A percentile compares a stretch with the other conserved stretches of the same genome.
phyloP scores from a whole-genome alignment of 1,140 invertebrate genomes.

The Stratiolaelaps scimitus region DNA sequence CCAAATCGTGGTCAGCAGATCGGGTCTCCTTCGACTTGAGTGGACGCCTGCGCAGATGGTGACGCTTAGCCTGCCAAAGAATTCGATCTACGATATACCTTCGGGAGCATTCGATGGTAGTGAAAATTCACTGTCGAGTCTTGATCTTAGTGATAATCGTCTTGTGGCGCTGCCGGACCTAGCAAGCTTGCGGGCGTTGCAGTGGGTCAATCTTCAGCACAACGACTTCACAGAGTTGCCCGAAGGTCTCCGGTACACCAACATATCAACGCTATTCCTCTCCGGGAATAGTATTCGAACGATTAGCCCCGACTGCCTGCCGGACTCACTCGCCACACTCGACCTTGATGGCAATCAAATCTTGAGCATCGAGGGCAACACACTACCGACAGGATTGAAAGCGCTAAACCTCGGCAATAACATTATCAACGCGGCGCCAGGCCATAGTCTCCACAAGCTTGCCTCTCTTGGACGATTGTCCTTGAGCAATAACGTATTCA shows the following conservation, averaged over 20 bases:
- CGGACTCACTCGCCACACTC: slow-evolving; percentile 11
- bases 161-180: slow-evolving; percentile 3
- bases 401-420: slow-evolving; percentile 23
- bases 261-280: slow-evolving; percentile 6
- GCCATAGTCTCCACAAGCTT: slow-evolving; percentile 11
- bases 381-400: slow-evolving; percentile 2
- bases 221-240: slow-evolving; percentile 27
- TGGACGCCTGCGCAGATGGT: slow-evolving; percentile 6
- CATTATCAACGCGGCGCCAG: slow-evolving; percentile 9
- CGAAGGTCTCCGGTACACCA: slow-evolving; percentile 18
- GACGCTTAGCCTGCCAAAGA: slow-evolving; percentile 18
- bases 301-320: slow-evolving; percentile 12
- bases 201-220: slow-evolving; percentile 24
- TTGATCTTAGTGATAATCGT: slow-evolving; percentile 22
- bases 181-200: neutral
- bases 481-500: slow-evolving; percentile 26
- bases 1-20: slow-evolving; percentile 22
- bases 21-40: slow-evolving; percentile 1
- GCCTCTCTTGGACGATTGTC: slow-evolving; percentile 8
- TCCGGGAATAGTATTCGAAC: slow-evolving; percentile 11
- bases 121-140: neutral
- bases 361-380: neutral
- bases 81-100: slow-evolving; percentile 10
- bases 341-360: slow-evolving; percentile 24
- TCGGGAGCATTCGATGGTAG: neutral